Base-by-base conservation (phyloP, 2,888 invertebrate genomes). In the Arge pagana region DNA sequence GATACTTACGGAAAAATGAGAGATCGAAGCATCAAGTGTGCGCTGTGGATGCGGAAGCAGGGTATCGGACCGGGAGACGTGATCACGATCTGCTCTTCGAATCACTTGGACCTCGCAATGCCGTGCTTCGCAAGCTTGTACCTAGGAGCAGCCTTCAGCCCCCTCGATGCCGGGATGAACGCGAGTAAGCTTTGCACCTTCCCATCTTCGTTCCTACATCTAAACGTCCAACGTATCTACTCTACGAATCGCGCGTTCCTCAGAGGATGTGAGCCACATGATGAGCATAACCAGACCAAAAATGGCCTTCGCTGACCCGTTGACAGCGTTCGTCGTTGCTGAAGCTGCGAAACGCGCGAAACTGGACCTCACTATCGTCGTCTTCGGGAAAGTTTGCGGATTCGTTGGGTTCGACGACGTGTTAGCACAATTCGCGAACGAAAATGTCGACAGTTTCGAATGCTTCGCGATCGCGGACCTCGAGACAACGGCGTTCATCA, bases 11-110 rank as follows among this genome's bases (percentile, higher is more conserved):
- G 10, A 1, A 52, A 66, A 7, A 62, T 74, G 57, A 41, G 39
- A 23, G 65, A 68, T 4, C 57, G 63, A 4, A 57, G 55, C 6
- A 54, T 68, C 3, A 68, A 67, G 49, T 74, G 72, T 28, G 68
- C 71, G 0, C 41, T 70, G 3, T 74, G 73, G 73, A 5, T 73
- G 50, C 59, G 54, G 36, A 59, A 66, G 10, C 56, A 67, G 43
- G 66, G 67, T 1, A 28, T 72, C 3, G 37, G 49, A 21, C 40
- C 52, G 0, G 62, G 58, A 2, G 72, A 74, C 16, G 50, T 72
- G 2, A 39, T 74, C 11, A 50, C 49, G 6, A 37, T 70, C 10
- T 71, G 3, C 28, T 64, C 10, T 24, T 45, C 1, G 56, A 61
- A 60, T 53, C 56, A 53, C 11, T 18, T 56, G 24, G 60, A 60